A percentile compares a stretch with the other conserved stretches of the same genome.
These are phyloP conservation scores for Diadegma fenestrale DNA, from an alignment of 2,888 invertebrate genomes.

Conservation along the genomic window DNA sequence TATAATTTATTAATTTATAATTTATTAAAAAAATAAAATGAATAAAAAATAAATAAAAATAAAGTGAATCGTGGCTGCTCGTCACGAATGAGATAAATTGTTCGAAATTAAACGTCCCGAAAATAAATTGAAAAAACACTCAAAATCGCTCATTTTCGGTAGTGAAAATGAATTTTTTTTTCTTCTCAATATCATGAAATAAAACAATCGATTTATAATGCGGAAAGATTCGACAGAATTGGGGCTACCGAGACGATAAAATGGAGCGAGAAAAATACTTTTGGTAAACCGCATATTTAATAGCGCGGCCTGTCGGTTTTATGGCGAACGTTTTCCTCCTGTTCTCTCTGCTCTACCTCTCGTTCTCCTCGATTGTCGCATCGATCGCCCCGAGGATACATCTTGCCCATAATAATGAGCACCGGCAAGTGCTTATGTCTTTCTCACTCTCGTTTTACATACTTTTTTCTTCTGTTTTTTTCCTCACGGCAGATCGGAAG, in stretches of 20 bases:
- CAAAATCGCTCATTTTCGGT: background rate
- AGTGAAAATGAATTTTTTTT: background rate
- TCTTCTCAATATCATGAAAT: background rate
- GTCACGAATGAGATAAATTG: background rate
- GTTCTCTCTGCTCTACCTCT: conserved; percentile 24
- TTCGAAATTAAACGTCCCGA: background rate
- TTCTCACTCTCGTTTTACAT: conserved; percentile 50
- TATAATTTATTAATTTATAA: too few relatives aligned
- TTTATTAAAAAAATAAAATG: too few relatives aligned
- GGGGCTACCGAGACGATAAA: conserved; percentile 47
- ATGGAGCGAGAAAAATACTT: conserved; percentile 42
- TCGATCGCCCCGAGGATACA: conserved; percentile 65
- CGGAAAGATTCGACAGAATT: conserved; percentile 53
- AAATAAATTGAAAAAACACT: background rate
- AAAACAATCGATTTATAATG: conserved; percentile 23
- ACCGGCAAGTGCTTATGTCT: conserved; percentile 39
- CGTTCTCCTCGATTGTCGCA: conserved; percentile 49
- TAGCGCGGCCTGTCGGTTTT: conserved; percentile 61
- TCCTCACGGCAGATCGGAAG: conserved; percentile 62
- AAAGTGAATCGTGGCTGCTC: background rate
- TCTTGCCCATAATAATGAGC: conserved; percentile 68
- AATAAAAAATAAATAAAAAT: too few relatives aligned
- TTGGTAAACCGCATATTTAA: conserved; percentile 61
- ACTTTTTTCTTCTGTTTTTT: conserved; percentile 50
- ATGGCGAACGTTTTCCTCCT: conserved; percentile 34